Evolutionary conservation across 2,797 vertebrate genomes (phyloP), one percentile per base, ranked within the genome.

Genomic region (Phalloptychus januarius): DNA sequence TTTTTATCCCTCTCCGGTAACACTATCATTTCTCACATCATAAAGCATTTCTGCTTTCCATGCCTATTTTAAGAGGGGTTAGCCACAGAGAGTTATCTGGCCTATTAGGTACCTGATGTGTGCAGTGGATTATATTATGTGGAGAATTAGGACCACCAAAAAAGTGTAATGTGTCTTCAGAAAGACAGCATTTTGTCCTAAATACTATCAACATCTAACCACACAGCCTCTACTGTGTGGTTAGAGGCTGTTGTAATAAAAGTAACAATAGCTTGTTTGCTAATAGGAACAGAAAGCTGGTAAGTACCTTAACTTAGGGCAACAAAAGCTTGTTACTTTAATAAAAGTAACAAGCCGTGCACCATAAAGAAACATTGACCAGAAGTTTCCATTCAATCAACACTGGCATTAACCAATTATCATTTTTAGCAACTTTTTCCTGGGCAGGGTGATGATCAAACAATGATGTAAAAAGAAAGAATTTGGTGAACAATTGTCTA

Each of bases 1-100:
- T 91, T 76, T 89, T 90, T 83, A 90, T 89, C 77, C 61, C 74
- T 65, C 82, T 83, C 83, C 56, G 33, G 61, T 76, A 80, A 79
- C 45, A 65, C 65, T 67, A 80, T 91, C 10, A 67, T 67, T 67
- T 84, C 79, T 84, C 86, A 84, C 74, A 75, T 76, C 71, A 83
- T 88, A 28, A 73, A 83, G 75, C 16, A 50, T 74, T 85, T 84
- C 85, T 82, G 77, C 80, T 90, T 88, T 90, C 80, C 56, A 78
- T 18, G 44, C 71, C 90, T 71, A 84, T 38, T 18, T 67, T 12
- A 25, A 40, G 28, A 76, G 65, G 67, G 45, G 58, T 82, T 73
- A 76, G 75, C 69, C 76, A 20, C 20, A 40, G 38, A 67, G 63
- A 13, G 8, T 67, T 40, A 42, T 67, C 63, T 67, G 23, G 36